Conservation (phyloP, 2,888 invertebrate species). For the Amorpha juglandis region DNA sequence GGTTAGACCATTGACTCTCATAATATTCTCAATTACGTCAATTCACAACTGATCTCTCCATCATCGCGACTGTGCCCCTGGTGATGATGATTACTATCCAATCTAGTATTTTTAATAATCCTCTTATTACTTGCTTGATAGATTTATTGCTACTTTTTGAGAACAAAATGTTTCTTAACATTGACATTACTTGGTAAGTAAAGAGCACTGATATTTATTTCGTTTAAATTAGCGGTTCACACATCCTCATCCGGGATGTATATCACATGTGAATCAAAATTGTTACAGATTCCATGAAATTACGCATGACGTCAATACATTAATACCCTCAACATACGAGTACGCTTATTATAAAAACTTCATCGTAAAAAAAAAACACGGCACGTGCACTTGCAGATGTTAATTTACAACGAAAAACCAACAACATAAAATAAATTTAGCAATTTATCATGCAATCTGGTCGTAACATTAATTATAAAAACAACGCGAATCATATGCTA, state of each 20-base stretch:
- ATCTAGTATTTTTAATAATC: too few species aligned
- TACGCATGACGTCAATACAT: neutral
- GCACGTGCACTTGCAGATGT: neutral
- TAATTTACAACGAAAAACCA: neutral
- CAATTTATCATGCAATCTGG: slow-evolving; percentile 5
- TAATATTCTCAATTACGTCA: too few species aligned
- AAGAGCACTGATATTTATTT: neutral
- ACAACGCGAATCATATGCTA: neutral
- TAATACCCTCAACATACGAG: neutral
- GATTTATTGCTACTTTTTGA: too few species aligned
- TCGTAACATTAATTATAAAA: slow-evolving; percentile 4
- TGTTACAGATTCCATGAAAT: neutral
- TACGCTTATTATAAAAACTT: neutral
- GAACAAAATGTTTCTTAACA: too few species aligned
- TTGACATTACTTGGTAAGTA: too few species aligned
- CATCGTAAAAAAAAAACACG: neutral
- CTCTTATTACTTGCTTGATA: too few species aligned
- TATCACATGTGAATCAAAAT: neutral
- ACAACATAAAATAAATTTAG: neutral
- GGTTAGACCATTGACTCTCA: too few species aligned
- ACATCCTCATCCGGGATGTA: neutral
- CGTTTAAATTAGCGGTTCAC: neutral
- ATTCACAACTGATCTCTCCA: too few species aligned
- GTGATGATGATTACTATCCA: too few species aligned
- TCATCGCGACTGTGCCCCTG: too few species aligned